These are phyloP conservation scores for Lynx canadensis DNA, from an alignment of 2,113 vertebrate species.

Conservation along the genomic window DNA sequence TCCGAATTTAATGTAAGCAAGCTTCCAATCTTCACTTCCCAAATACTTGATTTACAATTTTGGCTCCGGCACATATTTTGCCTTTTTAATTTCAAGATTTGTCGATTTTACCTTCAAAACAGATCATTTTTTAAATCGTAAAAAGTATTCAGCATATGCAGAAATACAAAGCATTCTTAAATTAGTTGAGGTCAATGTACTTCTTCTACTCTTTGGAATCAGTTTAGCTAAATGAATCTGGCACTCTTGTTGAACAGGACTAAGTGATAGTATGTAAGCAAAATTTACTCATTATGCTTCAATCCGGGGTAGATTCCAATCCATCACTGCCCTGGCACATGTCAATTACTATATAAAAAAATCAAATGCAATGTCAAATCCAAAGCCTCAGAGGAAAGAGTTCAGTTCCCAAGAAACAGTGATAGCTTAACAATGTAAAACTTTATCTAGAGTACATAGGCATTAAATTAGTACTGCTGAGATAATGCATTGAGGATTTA, in stretches of 20 bases:
- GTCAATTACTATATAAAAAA: constrained; percentile 74
- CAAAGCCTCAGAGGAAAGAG: constrained; percentile 73
- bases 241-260: constrained; percentile 13
- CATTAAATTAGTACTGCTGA: constrained; percentile 73
- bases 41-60: constrained; percentile 75
- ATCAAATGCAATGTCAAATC: constrained; percentile 79
- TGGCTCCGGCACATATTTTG: constrained; percentile 63
- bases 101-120: constrained; percentile 70
- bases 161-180: constrained; percentile 70
- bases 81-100: constrained; percentile 74
- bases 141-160: constrained; percentile 68
- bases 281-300: constrained; percentile 74
- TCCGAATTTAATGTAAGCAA: constrained; percentile 77
- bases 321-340: constrained; percentile 78
- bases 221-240: constrained; percentile 72
- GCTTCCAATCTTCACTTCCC: constrained; percentile 75
- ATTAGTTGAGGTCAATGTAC: constrained; percentile 63
- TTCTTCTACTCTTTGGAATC: constrained; percentile 80
- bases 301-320: constrained; percentile 62
- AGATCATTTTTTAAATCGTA: constrained; percentile 54
- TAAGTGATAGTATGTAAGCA: constrained; percentile 56
- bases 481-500: constrained; percentile 61
- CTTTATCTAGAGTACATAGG: constrained; percentile 51
- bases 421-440: constrained; percentile 62
- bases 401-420: constrained; percentile 71